A percentile compares a stretch with the other conserved stretches of the same genome.
phyloP scores from a whole-genome alignment of 1,140 invertebrate genomes.

The Eulimnadia texana region DNA sequence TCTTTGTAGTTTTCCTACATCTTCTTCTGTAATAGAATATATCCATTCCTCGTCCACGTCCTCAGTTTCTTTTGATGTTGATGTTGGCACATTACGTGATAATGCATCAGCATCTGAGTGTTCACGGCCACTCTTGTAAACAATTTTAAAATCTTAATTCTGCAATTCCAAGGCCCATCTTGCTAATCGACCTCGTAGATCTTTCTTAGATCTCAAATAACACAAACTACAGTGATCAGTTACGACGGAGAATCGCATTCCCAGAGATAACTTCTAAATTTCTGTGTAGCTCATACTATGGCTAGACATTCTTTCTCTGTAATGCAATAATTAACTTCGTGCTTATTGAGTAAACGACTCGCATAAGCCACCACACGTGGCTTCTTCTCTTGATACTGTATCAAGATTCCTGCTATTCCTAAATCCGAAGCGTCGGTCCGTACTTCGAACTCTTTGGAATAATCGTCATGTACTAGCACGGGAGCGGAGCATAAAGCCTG shows the following conservation, averaged over 20 bases:
- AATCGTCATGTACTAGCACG: no score
- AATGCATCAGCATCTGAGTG: constrained; percentile 27
- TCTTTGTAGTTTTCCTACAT: neutral
- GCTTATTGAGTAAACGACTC: constrained; percentile 26
- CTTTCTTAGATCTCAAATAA: constrained; percentile 31
- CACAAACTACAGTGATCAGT: constrained; percentile 35
- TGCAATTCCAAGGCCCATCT: constrained; percentile 35
- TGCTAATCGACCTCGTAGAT: constrained; percentile 29
- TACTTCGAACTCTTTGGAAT: neutral
- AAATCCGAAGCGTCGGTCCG: neutral
- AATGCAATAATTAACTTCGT: constrained; percentile 32
- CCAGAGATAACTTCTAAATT: constrained; percentile 35
- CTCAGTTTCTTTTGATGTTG: no score
- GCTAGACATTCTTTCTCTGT: constrained; percentile 37
- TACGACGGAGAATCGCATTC: constrained; percentile 32
- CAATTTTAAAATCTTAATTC: constrained; percentile 31
- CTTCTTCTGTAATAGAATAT: neutral
- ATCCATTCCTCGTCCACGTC: neutral
- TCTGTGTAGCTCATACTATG: constrained; percentile 31
- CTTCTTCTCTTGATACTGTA: constrained; percentile 23
- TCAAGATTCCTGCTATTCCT: neutral
- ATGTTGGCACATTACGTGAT: no score
- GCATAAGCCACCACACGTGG: constrained; percentile 31
- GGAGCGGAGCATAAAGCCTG: no score
- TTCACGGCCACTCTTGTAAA: constrained; percentile 27